Conservation (phyloP, 2,113 vertebrate genomes). For the Microcebus ravelobensis region DNA sequence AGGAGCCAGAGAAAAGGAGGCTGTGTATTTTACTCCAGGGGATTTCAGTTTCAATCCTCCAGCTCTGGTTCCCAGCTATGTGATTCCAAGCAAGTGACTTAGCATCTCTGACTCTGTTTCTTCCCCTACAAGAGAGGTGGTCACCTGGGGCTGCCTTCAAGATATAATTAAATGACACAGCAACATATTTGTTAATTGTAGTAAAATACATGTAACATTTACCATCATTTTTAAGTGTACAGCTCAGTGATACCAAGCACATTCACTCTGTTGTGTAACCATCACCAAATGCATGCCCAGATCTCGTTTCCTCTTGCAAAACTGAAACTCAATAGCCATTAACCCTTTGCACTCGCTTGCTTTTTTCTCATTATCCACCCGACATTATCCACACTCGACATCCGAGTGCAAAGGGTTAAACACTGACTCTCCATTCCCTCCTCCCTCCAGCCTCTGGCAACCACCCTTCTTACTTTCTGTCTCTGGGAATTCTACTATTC, state of each 20-base stretch:
- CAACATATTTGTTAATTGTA: neutral
- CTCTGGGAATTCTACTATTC: neutral
- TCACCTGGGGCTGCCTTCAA: neutral
- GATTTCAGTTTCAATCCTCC: neutral
- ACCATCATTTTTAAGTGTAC: neutral
- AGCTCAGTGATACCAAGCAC: neutral
- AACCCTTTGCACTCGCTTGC: too few relatives aligned
- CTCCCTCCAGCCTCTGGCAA: neutral
- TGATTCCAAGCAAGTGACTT: neutral
- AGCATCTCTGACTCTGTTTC: neutral
- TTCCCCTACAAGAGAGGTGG: neutral
- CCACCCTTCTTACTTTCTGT: neutral
- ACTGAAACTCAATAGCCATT: neutral
- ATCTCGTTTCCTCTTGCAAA: neutral
- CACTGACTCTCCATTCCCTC: neutral
- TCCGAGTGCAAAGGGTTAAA: too few relatives aligned
- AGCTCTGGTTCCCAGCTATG: neutral
- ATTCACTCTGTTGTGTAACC: fast-evolving
- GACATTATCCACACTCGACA: too few relatives aligned
- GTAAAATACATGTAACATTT: neutral
- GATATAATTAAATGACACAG: neutral
- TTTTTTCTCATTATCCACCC: too few relatives aligned
- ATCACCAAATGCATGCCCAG: too few relatives aligned
- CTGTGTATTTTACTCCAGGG: neutral
- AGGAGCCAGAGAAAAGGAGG: neutral